These are phyloP conservation scores for Cyrtorhinus lividipennis DNA, from an alignment of 1,140 invertebrate species.

Conservation along the genomic window DNA sequence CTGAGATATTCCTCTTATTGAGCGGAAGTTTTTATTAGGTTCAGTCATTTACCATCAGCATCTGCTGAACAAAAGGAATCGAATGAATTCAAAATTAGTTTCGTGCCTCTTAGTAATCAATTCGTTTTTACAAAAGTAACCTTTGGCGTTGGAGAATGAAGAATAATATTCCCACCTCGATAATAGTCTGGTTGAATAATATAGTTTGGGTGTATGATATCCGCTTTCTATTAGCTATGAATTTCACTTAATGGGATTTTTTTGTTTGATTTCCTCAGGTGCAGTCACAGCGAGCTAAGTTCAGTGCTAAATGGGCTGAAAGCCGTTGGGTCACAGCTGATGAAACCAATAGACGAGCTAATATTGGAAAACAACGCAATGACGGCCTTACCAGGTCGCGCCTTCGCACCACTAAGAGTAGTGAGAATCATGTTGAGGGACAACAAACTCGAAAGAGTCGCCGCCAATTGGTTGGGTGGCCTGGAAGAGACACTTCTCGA, in stretches of 20 bases:
- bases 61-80: no score
- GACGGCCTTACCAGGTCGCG: slow-evolving; percentile 59
- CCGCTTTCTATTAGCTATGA: no score
- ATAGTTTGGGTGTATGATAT: no score
- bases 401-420: slow-evolving; percentile 56
- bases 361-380: slow-evolving; percentile 75
- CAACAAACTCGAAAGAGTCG: slow-evolving; percentile 65
- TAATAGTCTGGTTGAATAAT: no score
- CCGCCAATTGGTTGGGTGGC: slow-evolving; percentile 52
- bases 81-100: no score
- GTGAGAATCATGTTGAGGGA: slow-evolving; percentile 65
- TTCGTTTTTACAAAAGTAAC: no score
- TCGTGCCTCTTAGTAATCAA: no score
- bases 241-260: slow-evolving; percentile 11
- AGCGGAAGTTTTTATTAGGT: no score
- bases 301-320: slow-evolving; percentile 57
- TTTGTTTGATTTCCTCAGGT: slow-evolving; percentile 41
- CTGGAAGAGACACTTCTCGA: slow-evolving; percentile 30
- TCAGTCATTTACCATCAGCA: no score
- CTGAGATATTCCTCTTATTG: no score
- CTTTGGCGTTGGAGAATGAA: no score
- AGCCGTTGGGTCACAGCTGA: slow-evolving; percentile 48
- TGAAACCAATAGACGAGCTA: slow-evolving; percentile 60
- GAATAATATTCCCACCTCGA: no score
- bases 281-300: slow-evolving; percentile 66